Evolutionary conservation across 2,113 vertebrate species (phyloP).

Genomic region (Saimiri boliviensis): DNA sequence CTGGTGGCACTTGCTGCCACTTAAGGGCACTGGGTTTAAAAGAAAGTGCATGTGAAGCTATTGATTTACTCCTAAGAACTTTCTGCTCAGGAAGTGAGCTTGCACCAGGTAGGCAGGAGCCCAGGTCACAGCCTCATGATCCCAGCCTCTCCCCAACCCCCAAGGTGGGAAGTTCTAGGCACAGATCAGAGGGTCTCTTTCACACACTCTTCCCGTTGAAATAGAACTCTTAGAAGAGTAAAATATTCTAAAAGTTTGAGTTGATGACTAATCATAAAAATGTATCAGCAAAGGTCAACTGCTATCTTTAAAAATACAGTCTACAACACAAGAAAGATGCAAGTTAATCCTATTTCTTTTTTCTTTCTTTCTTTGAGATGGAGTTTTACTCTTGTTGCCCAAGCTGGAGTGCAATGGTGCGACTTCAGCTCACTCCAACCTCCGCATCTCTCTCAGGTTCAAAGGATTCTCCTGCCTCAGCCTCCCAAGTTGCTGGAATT

Average conservation of each 20-base stretch:
- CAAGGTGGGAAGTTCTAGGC: background rate
- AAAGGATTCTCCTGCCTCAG: no score
- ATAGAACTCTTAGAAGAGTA: background rate
- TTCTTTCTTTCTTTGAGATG: no score
- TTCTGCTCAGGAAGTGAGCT: background rate
- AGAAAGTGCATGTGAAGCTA: background rate
- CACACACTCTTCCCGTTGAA: background rate
- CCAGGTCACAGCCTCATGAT: background rate
- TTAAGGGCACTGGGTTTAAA: constrained; percentile 37
- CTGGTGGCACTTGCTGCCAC: background rate
- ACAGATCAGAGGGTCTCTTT: background rate
- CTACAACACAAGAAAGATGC: background rate
- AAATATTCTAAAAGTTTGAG: background rate
- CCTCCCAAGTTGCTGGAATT: no score
- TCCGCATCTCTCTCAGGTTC: no score
- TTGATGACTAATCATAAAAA: background rate
- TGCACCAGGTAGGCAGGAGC: background rate
- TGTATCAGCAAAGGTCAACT: background rate
- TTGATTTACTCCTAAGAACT: constrained; percentile 53
- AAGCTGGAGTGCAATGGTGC: no score
- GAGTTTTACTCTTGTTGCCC: no score
- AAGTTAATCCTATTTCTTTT: background rate
- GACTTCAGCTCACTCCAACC: no score
- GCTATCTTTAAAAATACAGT: background rate
- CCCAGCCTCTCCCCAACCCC: background rate